Percentiles rank a stretch among this genome's conserved stretches.
phyloP scores from a whole-genome alignment of 2,888 invertebrate species.

The Heteromurus nitidus region DNA sequence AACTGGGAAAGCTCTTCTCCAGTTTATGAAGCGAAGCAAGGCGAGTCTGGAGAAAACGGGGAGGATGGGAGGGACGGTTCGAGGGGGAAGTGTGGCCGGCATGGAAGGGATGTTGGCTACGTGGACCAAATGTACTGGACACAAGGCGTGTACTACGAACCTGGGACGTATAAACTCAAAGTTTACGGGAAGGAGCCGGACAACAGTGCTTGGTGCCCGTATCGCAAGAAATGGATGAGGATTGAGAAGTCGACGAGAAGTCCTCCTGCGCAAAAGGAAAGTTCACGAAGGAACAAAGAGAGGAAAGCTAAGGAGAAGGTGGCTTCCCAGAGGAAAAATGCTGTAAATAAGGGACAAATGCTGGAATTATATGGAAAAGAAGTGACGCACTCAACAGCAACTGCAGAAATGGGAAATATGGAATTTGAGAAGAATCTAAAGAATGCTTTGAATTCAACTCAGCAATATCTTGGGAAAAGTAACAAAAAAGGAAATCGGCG shows the following conservation, averaged over 20 bases:
- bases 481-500: too few species aligned
- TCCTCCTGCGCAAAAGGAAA: neutral
- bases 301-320: constrained; percentile 1
- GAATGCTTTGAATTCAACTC: too few species aligned
- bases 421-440: neutral
- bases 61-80: neutral
- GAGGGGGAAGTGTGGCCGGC: neutral
- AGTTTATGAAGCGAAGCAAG: neutral
- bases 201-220: neutral
- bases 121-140: neutral
- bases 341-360: neutral
- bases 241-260: neutral
- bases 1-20: neutral
- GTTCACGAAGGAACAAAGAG: neutral
- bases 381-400: neutral
- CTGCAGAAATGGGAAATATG: neutral
- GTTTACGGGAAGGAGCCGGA: neutral
- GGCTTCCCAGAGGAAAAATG: neutral
- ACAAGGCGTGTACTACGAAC: neutral
- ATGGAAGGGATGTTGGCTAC: constrained; percentile 13
- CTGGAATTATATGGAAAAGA: neutral
- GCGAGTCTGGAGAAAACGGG: neutral
- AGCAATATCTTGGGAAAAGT: too few species aligned
- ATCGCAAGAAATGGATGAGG: neutral
- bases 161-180: neutral